Evolutionary conservation across 2,113 vertebrate genomes (phyloP).

Genomic region (Formicarius rufipectus): DNA sequence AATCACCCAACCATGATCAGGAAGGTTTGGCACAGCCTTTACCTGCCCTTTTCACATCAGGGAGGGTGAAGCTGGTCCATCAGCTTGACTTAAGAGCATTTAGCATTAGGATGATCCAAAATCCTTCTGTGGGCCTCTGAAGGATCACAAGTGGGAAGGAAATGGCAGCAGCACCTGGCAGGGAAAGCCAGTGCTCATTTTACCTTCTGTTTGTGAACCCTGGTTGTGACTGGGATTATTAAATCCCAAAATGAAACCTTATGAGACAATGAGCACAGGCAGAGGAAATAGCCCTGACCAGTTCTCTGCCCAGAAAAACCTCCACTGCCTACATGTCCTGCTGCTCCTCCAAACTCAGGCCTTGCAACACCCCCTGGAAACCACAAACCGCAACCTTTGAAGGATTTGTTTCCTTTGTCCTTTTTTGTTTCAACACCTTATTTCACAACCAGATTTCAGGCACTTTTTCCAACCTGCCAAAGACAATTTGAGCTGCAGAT

Average conservation of each 20-base stretch:
- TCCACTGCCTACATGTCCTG: not conserved
- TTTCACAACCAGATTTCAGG: not conserved
- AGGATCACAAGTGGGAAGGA: not conserved
- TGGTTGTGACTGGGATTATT: not conserved
- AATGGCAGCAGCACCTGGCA: not conserved
- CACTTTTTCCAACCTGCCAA: not conserved
- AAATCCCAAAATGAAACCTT: not conserved
- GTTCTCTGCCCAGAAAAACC: not conserved
- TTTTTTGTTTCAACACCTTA: not conserved
- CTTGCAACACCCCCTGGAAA: not conserved
- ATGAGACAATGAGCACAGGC: not conserved
- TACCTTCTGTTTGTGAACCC: not conserved
- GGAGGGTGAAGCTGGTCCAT: not conserved
- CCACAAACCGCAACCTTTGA: not conserved
- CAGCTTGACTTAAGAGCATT: not conserved
- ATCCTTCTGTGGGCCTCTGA: not conserved
- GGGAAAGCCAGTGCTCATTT: not conserved
- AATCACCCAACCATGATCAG: not conserved
- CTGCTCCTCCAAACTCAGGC: not conserved
- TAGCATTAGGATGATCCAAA: not conserved
- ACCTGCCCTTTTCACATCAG: not conserved
- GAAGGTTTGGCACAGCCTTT: not conserved
- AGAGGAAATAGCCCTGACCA: not conserved
- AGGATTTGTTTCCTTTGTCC: not conserved
- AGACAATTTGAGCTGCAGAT: not conserved